A percentile compares a stretch with the other conserved stretches of the same genome.
These are phyloP conservation scores for Cranoglanis bouderius DNA, from an alignment of 2,113 vertebrate species.

Conservation along the genomic window DNA sequence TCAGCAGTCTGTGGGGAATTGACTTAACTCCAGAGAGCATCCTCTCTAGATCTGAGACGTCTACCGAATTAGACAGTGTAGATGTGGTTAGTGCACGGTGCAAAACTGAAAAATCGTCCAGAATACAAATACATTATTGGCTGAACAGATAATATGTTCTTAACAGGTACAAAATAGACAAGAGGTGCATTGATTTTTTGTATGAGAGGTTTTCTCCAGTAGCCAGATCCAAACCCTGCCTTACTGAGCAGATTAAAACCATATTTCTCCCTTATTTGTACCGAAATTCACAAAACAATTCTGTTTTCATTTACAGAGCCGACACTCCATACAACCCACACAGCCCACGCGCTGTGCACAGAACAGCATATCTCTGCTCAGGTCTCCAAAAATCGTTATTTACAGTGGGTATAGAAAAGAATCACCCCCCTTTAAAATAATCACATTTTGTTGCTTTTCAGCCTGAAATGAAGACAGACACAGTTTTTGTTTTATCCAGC, in stretches of 20 bases:
- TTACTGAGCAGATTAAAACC: not conserved
- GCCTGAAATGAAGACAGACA: no score
- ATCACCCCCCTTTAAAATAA: no score
- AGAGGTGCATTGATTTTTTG: not conserved
- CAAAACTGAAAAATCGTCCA: not conserved
- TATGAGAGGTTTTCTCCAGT: not conserved
- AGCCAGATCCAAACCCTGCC: not conserved
- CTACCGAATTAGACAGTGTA: slow-evolving; percentile 47
- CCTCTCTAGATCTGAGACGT: slow-evolving; percentile 44
- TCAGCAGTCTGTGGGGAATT: slow-evolving; percentile 47
- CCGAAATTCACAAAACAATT: not conserved
- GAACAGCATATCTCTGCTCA: not conserved
- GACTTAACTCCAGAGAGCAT: slow-evolving; percentile 11
- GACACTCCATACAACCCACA: not conserved
- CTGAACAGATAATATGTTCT: not conserved
- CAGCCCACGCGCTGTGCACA: not conserved
- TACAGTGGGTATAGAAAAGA: no score
- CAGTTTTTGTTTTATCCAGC: no score
- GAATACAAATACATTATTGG: not conserved
- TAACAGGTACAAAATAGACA: not conserved
- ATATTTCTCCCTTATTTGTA: not conserved
- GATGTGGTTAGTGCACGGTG: not conserved
- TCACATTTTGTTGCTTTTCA: no score
- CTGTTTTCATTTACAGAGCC: not conserved
- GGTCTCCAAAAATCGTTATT: not conserved